A percentile compares a stretch with the other conserved stretches of the same genome.
phyloP scores from a whole-genome alignment of 1,140 invertebrate genomes.

The Drosophila nasuta region DNA sequence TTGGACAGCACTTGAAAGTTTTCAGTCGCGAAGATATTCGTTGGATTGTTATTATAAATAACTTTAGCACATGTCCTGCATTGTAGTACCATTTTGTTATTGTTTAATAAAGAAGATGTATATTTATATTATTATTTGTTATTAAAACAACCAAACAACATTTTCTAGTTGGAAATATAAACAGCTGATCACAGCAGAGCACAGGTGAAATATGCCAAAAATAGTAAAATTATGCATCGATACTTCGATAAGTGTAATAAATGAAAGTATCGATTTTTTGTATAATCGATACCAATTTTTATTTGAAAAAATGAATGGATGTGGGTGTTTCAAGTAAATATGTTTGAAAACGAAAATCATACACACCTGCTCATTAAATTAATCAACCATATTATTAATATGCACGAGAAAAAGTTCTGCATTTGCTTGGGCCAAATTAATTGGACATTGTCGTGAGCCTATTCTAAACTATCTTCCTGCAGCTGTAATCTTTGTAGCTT shows the following conservation, averaged over 20 bases:
- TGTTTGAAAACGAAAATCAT: too few relatives aligned
- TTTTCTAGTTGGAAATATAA: neutral
- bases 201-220: too few relatives aligned
- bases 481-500: neutral
- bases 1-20: constrained; percentile 46
- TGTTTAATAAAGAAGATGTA: too few relatives aligned
- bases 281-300: too few relatives aligned
- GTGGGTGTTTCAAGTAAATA: too few relatives aligned
- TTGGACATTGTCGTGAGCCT: neutral
- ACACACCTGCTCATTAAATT: too few relatives aligned
- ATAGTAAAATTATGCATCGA: too few relatives aligned
- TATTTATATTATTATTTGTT: too few relatives aligned
- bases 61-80: constrained; percentile 59
- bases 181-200: too few relatives aligned
- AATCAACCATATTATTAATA: neutral
- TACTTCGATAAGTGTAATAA: too few relatives aligned
- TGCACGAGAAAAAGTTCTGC: constrained; percentile 16
- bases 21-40: constrained; percentile 54
- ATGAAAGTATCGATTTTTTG: too few relatives aligned
- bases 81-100: constrained; percentile 47
- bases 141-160: neutral
- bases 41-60: constrained; percentile 65
- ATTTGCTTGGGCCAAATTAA: constrained; percentile 26
- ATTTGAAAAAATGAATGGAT: too few relatives aligned
- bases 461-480: neutral